phyloP scores from a whole-genome alignment of 1,140 invertebrate genomes.

The Heliconius eleuchia region DNA sequence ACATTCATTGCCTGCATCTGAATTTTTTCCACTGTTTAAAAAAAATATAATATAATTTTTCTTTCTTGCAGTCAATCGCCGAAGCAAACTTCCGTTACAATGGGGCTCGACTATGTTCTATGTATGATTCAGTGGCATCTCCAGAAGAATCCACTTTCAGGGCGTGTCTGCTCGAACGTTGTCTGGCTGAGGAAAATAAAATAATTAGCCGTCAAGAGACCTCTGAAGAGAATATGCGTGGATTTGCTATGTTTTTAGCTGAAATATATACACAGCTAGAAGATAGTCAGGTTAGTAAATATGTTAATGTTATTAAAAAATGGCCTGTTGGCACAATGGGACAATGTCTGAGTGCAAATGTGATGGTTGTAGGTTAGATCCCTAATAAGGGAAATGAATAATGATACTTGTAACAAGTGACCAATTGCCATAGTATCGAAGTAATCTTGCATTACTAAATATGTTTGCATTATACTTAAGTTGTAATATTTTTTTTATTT shows the following conservation, averaged over 20 bases:
- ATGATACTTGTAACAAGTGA: background rate
- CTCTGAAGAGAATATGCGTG: conserved; percentile 76
- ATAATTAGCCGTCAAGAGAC: conserved; percentile 73
- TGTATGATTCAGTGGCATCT: conserved; percentile 80
- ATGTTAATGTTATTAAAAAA: background rate
- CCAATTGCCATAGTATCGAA: background rate
- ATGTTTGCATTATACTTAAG: background rate
- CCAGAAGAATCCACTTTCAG: conserved; percentile 81
- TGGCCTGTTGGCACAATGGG: background rate
- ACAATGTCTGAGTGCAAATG: too few relatives aligned
- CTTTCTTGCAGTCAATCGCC: conserved; percentile 80
- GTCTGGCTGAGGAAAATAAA: conserved; percentile 75
- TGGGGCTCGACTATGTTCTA: conserved; percentile 84
- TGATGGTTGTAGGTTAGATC: too few relatives aligned
- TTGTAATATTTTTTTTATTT: background rate
- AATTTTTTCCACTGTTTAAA: background rate
- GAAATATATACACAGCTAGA: conserved; percentile 80
- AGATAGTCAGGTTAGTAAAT: conserved; percentile 66
- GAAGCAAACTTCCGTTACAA: conserved; percentile 86
- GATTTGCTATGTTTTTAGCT: conserved; percentile 81
- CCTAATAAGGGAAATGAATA: too few relatives aligned
- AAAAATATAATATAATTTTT: conserved; percentile 12
- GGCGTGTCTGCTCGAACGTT: conserved; percentile 75
- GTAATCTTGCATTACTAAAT: background rate
- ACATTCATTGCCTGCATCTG: too few relatives aligned